These are phyloP conservation scores for Brenthis hecate DNA, from an alignment of 2,888 invertebrate species.

Conservation along the genomic window DNA sequence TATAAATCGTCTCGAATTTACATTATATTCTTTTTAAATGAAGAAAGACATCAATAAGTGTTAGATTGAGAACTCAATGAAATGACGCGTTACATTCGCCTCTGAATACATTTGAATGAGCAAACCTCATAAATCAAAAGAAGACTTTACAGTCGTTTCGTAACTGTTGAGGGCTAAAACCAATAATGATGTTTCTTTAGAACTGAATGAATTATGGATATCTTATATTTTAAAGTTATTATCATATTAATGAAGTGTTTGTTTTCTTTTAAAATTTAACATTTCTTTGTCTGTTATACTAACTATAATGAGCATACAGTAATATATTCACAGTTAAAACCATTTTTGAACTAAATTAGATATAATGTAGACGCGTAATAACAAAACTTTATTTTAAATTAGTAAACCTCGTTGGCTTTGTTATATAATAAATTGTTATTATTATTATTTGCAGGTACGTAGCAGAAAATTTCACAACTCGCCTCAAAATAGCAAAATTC, in stretches of 20 bases:
- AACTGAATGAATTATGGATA: neutral
- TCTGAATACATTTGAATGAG: conserved; percentile 43
- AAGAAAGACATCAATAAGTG: conserved; percentile 46
- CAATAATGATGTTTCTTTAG: conserved; percentile 5
- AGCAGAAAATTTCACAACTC: conserved; percentile 11
- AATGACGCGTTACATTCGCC: conserved; percentile 44
- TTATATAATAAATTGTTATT: neutral
- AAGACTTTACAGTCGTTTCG: conserved; percentile 28
- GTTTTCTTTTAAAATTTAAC: no score
- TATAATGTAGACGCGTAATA: no score
- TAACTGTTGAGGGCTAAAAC: conserved; percentile 14
- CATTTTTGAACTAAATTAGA: no score
- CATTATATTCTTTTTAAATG: conserved; percentile 48
- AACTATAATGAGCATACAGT: neutral
- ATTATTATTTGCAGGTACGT: conserved; percentile 53
- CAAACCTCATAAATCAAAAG: conserved; percentile 38
- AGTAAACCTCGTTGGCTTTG: no score
- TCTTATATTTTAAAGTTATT: neutral
- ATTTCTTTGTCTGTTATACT: no score
- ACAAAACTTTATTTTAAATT: no score
- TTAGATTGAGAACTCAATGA: conserved; percentile 46
- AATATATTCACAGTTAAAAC: no score
- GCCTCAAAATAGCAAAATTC: conserved; percentile 17
- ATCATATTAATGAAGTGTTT: neutral
- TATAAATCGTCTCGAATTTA: conserved; percentile 46